A percentile compares a stretch with the other conserved stretches of the same genome.
These are phyloP conservation scores for Archips crataeganus DNA, from an alignment of 2,888 invertebrate genomes.

Conservation along the genomic window DNA sequence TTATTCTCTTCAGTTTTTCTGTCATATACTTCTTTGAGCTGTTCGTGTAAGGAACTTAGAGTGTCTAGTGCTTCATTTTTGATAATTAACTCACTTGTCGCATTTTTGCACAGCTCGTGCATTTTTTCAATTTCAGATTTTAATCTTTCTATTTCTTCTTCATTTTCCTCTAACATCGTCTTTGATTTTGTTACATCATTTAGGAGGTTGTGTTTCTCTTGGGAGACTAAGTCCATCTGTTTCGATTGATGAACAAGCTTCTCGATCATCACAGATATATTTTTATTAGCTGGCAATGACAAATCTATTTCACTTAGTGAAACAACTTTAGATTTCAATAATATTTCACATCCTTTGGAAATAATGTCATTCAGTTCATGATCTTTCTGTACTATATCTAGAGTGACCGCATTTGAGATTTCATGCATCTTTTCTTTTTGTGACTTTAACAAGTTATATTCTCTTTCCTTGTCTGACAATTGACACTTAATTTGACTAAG, in stretches of 20 bases:
- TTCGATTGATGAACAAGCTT: constrained; percentile 53
- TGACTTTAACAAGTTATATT: constrained; percentile 61
- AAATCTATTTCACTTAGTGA: constrained; percentile 53
- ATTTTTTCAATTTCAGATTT: constrained; percentile 51
- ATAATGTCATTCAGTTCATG: constrained; percentile 61
- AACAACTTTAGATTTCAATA: constrained; percentile 59
- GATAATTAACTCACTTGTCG: constrained; percentile 51
- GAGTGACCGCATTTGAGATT: constrained; percentile 71
- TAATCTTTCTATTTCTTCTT: constrained; percentile 54
- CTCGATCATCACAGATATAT: constrained; percentile 60
- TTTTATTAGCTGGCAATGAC: constrained; percentile 53
- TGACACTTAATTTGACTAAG: constrained; percentile 60
- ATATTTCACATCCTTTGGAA: constrained; percentile 55
- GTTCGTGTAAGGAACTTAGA: constrained; percentile 53
- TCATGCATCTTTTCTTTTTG: constrained; percentile 70
- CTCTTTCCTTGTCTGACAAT: constrained; percentile 64
- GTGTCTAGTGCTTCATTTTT: constrained; percentile 55
- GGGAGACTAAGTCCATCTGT: constrained; percentile 41
- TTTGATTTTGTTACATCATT: constrained; percentile 57
- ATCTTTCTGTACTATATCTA: constrained; percentile 70
- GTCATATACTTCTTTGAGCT: constrained; percentile 58
- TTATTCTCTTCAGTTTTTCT: constrained; percentile 61
- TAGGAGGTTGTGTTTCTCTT: constrained; percentile 52
- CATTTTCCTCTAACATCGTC: constrained; percentile 55
- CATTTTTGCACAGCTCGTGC: constrained; percentile 52